Conservation (phyloP, 2,888 invertebrate genomes). For the Cryptosula pallasiana region DNA sequence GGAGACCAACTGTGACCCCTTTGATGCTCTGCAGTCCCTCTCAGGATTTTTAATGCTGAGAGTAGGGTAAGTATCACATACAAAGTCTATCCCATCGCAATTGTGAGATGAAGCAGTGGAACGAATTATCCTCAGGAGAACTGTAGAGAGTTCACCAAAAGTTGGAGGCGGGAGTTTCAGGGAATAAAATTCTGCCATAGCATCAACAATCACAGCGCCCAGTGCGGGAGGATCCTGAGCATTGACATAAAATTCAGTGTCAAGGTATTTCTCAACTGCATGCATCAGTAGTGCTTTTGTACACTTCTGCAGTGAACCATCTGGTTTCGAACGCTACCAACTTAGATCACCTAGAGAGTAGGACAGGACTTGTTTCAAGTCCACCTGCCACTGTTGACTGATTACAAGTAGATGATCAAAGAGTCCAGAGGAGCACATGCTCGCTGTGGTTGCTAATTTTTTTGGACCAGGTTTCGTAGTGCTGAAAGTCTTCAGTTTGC, state of each 20-base stretch:
- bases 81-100: constrained; percentile 24
- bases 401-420: no score
- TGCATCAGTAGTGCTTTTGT: background rate
- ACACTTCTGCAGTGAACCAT: constrained; percentile 21
- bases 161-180: constrained; percentile 3
- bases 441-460: no score
- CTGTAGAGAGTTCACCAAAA: constrained; percentile 23
- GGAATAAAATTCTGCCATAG: constrained; percentile 13
- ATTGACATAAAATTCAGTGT: no score
- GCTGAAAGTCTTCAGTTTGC: no score
- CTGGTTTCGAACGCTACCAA: background rate
- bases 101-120: background rate
- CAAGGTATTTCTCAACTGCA: constrained; percentile 2
- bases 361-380: constrained; percentile 24
- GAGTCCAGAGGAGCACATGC: no score
- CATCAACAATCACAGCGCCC: constrained; percentile 21
- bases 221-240: no score
- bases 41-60: constrained; percentile 24
- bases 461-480: no score
- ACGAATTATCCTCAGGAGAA: background rate
- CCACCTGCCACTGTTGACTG: constrained; percentile 23
- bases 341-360: constrained; percentile 22
- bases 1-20: background rate
- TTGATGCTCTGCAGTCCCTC: background rate
- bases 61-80: constrained; percentile 23